phyloP scores from a whole-genome alignment of 2,113 vertebrate genomes.

The Atractosteus spatula region DNA sequence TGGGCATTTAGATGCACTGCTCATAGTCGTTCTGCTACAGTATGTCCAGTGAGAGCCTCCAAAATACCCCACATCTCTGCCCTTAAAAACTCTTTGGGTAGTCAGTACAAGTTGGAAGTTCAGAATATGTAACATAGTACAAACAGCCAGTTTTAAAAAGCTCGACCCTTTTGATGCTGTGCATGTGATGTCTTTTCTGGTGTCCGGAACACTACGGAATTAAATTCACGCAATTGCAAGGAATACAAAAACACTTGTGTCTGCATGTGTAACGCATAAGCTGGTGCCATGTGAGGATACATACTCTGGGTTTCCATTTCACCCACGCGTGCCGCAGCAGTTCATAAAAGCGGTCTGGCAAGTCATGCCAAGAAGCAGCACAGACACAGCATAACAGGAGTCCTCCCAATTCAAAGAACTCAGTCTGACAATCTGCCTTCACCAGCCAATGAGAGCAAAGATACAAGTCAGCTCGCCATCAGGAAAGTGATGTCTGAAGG shows the following conservation, averaged over 20 bases:
- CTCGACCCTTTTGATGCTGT: constrained; percentile 67
- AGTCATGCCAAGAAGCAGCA: constrained; percentile 89
- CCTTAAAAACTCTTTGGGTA: background rate
- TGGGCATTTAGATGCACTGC: constrained; percentile 9
- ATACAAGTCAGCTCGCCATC: constrained; percentile 89
- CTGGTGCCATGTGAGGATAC: constrained; percentile 89
- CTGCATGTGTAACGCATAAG: constrained; percentile 89
- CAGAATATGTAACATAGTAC: constrained; percentile 18
- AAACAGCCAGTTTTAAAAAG: constrained; percentile 80
- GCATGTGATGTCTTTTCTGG: constrained; percentile 82
- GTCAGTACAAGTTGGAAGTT: background rate
- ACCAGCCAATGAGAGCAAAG: constrained; percentile 94
- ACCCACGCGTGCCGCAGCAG: constrained; percentile 81
- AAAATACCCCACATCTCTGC: background rate
- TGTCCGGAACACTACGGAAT: constrained; percentile 80
- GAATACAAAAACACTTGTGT: constrained; percentile 72
- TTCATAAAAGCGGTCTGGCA: constrained; percentile 85
- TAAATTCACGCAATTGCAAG: constrained; percentile 56
- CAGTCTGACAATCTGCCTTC: constrained; percentile 90
- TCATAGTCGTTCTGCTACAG: background rate
- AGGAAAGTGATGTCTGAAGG: constrained; percentile 94
- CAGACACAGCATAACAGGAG: constrained; percentile 97
- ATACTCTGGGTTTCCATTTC: constrained; percentile 95
- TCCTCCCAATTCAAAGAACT: constrained; percentile 94
- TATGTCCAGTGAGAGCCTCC: background rate